phyloP scores from a whole-genome alignment of 1,140 invertebrate species.

The Zaprionus inermis region DNA sequence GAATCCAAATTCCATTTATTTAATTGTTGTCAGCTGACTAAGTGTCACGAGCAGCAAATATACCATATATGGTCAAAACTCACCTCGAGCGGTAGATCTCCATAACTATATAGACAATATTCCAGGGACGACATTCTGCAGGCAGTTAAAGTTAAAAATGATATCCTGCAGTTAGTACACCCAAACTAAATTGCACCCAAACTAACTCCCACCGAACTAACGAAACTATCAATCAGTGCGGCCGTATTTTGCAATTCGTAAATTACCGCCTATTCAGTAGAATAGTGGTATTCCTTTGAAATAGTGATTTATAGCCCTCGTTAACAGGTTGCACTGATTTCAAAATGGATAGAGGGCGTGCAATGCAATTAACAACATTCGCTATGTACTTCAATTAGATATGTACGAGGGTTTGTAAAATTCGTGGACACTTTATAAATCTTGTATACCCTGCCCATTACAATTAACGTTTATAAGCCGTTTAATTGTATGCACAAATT shows the following conservation, averaged over 20 bases:
- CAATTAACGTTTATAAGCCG: constrained; percentile 6
- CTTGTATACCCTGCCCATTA: neutral
- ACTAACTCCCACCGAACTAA: constrained; percentile 37
- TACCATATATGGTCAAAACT: constrained; percentile 3
- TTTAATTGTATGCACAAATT: neutral
- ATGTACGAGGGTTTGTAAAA: neutral
- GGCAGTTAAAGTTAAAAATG: neutral
- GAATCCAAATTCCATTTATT: constrained; percentile 18
- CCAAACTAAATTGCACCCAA: constrained; percentile 31
- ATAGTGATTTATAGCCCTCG: neutral
- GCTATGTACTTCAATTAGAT: neutral
- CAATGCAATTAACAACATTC: neutral
- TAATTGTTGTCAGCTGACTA: constrained; percentile 69
- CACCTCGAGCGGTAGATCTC: constrained; percentile 81
- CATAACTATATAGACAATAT: constrained; percentile 56
- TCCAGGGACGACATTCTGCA: constrained; percentile 56
- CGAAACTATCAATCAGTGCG: constrained; percentile 40
- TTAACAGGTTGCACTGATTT: neutral
- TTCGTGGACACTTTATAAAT: neutral
- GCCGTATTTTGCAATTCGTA: constrained; percentile 15
- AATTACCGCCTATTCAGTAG: constrained; percentile 13
- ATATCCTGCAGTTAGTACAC: constrained; percentile 21
- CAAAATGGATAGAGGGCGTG: neutral
- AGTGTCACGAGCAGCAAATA: constrained; percentile 26
- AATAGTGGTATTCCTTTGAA: neutral